Evolutionary conservation across 2,888 invertebrate genomes (phyloP).

Genomic region (Spicauda simplicius): DNA sequence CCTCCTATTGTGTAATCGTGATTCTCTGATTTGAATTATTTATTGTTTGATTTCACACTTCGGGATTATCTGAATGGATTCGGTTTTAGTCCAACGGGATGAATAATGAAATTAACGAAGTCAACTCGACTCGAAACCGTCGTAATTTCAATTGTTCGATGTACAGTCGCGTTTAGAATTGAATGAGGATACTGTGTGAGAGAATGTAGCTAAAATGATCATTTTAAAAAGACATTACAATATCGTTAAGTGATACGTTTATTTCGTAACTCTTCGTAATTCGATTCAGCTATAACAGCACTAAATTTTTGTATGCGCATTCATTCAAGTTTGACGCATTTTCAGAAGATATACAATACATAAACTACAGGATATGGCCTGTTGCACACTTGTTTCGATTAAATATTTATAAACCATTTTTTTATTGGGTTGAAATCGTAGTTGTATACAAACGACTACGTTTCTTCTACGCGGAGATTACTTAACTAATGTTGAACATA

Average conservation of each 20-base stretch:
- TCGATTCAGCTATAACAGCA: slow-evolving; percentile 66
- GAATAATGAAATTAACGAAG: slow-evolving; percentile 35
- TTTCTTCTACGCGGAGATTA: not conserved
- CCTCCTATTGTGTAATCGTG: slow-evolving; percentile 73
- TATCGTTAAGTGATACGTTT: slow-evolving; percentile 7
- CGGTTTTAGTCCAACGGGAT: slow-evolving; percentile 37
- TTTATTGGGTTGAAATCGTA: slow-evolving; percentile 8
- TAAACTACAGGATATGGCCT: slow-evolving; percentile 19
- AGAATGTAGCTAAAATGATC: not conserved
- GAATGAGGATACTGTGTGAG: slow-evolving; percentile 2
- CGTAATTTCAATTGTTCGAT: slow-evolving; percentile 30
- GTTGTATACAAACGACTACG: slow-evolving; percentile 19
- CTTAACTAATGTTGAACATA: not conserved
- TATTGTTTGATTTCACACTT: slow-evolving; percentile 79
- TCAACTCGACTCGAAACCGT: slow-evolving; percentile 27
- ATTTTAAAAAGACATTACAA: slow-evolving; percentile 2
- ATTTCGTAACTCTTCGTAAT: slow-evolving; percentile 54
- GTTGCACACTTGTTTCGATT: slow-evolving; percentile 32
- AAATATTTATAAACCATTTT: slow-evolving; percentile 24
- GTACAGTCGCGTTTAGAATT: slow-evolving; percentile 5
- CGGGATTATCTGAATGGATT: slow-evolving; percentile 45
- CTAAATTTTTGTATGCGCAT: slow-evolving; percentile 73
- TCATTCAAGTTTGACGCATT: slow-evolving; percentile 60
- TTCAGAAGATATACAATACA: slow-evolving; percentile 43
- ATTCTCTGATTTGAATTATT: slow-evolving; percentile 81